A percentile compares a stretch with the other conserved stretches of the same genome.
These are phyloP conservation scores for Brachystomella parvula DNA, from an alignment of 1,140 invertebrate genomes.

Conservation along the genomic window DNA sequence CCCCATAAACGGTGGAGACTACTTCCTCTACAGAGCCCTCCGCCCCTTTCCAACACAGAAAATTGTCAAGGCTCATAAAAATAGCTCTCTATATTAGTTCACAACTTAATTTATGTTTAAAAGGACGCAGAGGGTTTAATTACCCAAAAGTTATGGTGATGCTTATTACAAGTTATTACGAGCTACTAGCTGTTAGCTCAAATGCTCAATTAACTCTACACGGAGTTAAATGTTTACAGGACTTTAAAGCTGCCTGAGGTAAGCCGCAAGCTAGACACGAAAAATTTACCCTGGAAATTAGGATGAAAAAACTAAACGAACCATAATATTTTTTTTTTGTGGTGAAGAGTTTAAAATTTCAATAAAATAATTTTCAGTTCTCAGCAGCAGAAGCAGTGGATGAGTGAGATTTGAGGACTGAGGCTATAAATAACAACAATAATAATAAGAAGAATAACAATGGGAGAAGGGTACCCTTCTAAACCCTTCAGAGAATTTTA, in stretches of 20 bases:
- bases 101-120: not conserved
- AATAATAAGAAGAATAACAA: not conserved
- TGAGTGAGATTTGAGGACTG: too few species aligned
- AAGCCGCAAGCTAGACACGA: too few species aligned
- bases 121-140: not conserved
- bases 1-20: not conserved
- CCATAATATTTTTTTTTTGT: not conserved
- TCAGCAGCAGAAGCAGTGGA: too few species aligned
- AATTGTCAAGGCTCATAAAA: slow-evolving; percentile 13
- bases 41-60: slow-evolving; percentile 11
- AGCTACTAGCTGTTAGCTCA: not conserved
- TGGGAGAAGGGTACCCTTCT: not conserved
- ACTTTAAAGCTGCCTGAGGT: too few species aligned
- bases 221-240: too few species aligned
- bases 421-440: not conserved
- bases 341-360: too few species aligned
- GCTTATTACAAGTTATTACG: slow-evolving; percentile 3
- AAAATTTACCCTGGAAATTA: too few species aligned
- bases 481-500: too few species aligned
- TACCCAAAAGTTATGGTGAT: not conserved
- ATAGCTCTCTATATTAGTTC: not conserved
- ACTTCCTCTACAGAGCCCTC: not conserved
- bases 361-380: not conserved
- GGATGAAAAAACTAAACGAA: not conserved
- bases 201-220: slow-evolving; percentile 5